phyloP scores from a whole-genome alignment of 2,113 vertebrate species.

The Castor canadensis region DNA sequence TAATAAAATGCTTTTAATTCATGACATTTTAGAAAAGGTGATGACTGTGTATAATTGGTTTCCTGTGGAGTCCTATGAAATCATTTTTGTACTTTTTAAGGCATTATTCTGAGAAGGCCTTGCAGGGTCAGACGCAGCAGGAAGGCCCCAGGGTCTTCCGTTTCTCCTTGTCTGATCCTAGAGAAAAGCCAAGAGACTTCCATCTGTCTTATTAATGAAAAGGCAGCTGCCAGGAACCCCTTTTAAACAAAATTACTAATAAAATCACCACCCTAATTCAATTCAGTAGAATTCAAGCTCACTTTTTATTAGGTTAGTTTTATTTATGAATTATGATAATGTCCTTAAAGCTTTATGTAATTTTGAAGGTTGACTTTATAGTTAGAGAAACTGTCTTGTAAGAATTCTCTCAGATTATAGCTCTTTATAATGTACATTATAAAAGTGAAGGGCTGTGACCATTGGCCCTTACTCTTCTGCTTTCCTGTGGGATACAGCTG shows the following conservation, averaged over 20 bases:
- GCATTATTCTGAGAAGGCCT: neutral
- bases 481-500: rapidly evolving
- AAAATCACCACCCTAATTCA: conserved; percentile 34
- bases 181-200: neutral
- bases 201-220: conserved; percentile 17
- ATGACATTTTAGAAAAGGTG: neutral
- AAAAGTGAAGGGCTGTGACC: neutral
- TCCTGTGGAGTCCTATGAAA: neutral
- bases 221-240: conserved; percentile 1
- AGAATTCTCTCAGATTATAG: neutral
- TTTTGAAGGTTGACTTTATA: neutral
- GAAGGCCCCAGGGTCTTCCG: neutral
- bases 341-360: neutral
- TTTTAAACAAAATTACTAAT: conserved; percentile 17
- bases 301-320: conserved; percentile 41
- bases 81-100: neutral
- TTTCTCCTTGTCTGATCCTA: neutral
- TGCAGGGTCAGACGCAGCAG: neutral
- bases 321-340: conserved; percentile 28
- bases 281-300: neutral
- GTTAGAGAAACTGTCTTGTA: neutral
- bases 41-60: neutral
- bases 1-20: neutral
- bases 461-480: rapidly evolving
- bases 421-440: no score